phyloP scores from a whole-genome alignment of 2,113 vertebrate genomes.

The Heterocephalus glaber region DNA sequence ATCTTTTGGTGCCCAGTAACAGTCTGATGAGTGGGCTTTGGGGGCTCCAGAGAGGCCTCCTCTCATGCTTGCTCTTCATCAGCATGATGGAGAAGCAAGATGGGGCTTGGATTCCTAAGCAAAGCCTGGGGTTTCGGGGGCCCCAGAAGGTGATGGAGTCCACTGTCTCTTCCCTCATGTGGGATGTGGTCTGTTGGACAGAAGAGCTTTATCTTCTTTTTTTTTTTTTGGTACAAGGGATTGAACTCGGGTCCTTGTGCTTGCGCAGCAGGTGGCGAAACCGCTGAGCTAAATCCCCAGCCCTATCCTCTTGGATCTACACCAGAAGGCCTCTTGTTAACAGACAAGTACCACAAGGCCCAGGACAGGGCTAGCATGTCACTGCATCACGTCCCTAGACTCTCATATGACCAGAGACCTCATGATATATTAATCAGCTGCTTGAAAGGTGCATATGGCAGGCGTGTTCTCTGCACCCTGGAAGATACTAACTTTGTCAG shows the following conservation, averaged over 20 bases:
- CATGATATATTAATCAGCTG: neutral
- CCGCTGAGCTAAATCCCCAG: no score
- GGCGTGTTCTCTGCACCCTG: neutral
- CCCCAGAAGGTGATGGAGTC: neutral
- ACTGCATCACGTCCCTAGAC: neutral
- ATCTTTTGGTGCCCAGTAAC: neutral
- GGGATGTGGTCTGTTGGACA: neutral
- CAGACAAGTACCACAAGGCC: neutral
- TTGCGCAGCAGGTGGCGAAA: no score
- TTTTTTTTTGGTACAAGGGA: no score
- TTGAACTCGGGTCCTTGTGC: no score
- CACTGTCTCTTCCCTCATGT: neutral
- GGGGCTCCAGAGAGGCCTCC: neutral
- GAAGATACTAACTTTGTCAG: conserved; percentile 43
- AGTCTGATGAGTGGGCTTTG: neutral
- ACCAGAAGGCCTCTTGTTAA: neutral
- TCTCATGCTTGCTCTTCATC: neutral
- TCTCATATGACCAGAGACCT: neutral
- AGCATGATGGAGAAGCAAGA: fast-evolving
- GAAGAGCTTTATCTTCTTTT: neutral
- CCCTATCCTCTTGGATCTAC: neutral
- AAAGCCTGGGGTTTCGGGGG: neutral
- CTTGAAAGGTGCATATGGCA: conserved; percentile 26
- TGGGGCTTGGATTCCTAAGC: neutral
- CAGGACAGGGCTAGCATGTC: neutral